Base-by-base conservation (phyloP, 2,113 vertebrate genomes). In the Mesitornis unicolor region DNA sequence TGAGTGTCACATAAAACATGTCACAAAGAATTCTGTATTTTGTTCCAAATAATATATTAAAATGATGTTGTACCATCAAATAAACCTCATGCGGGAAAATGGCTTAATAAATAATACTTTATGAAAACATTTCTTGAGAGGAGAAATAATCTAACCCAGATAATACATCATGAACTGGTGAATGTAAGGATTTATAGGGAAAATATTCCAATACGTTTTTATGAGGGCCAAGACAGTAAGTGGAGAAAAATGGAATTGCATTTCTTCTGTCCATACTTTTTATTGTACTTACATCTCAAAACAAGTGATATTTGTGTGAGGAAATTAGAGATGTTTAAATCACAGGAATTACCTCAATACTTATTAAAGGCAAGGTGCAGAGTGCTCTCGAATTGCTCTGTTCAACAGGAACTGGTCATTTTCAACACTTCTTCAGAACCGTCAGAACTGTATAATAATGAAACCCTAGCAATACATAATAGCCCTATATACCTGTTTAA, bases 101-200 rank as follows among this genome's bases (percentile, higher is more conserved):
- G 1, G 13, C 40, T 45, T 29, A 16, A 53, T 77, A 91, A 91
- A 83, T 57, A 78, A 76, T 71, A 29, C 21, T 74, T 70, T 63
- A 73, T 71, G 48, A 78, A 87, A 94, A 74, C 11, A n/a, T 53
- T 85, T 91, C 1, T 65, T 91, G 50, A 57, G 42, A 51, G 6
- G 15, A 87, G 50, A 93, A 90, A n/a, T 79, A 90, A 69, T 80
- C 38, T 65, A 80, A 16, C 19, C 16, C 65, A 42, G 56, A 56
- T 69, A 93, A 77, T 75, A 35, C 19, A 65, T 93, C 63, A 83
- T 74, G 59, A 91, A 70, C 35, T 59, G 54, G 60, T 51, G 33
- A 91, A 91, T 73, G 33, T 45, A 65, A 61, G 35, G 33, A 93
- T 90, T 88, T 83, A 57, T 83, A 43, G 83, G 79, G 71, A 59